These are phyloP conservation scores for Oncorhynchus masou DNA, from an alignment of 2,113 vertebrate genomes.

Conservation along the genomic window DNA sequence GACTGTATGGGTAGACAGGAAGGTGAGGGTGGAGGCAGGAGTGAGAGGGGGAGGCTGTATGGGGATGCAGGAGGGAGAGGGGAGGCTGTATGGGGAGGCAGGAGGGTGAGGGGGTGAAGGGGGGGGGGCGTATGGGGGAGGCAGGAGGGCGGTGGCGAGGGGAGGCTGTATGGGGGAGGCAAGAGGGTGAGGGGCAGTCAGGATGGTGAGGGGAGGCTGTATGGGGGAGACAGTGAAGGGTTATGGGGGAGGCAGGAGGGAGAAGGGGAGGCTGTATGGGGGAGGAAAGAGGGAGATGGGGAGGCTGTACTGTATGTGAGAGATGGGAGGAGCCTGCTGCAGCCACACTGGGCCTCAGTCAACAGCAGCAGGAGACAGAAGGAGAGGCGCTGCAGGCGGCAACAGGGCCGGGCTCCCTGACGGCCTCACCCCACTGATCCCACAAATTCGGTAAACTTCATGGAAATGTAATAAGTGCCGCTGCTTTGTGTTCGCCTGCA, in stretches of 20 bases:
- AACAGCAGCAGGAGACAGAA: neutral
- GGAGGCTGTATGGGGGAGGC: too few species aligned
- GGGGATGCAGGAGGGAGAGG: too few species aligned
- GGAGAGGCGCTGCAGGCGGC: slow-evolving; percentile 61
- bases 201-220: too few species aligned
- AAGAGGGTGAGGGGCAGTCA: too few species aligned
- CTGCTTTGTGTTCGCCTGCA: slow-evolving; percentile 74
- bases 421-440: slow-evolving; percentile 67
- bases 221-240: slow-evolving; percentile 48
- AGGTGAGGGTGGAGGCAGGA: too few species aligned
- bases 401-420: slow-evolving; percentile 54
- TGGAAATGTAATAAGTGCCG: slow-evolving; percentile 78
- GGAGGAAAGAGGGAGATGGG: slow-evolving; percentile 41
- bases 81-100: too few species aligned
- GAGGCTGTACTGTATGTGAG: slow-evolving; percentile 40
- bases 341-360: slow-evolving; percentile 25
- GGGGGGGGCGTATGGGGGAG: too few species aligned
- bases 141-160: neutral
- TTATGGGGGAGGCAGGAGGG: slow-evolving; percentile 38
- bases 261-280: slow-evolving; percentile 39
- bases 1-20: too few species aligned
- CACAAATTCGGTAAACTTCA: slow-evolving; percentile 79
- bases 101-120: too few species aligned
- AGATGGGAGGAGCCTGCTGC: slow-evolving; percentile 57
- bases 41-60: too few species aligned